Evolutionary conservation across 2,113 vertebrate species (phyloP).

Genomic region (Oceanites oceanicus): DNA sequence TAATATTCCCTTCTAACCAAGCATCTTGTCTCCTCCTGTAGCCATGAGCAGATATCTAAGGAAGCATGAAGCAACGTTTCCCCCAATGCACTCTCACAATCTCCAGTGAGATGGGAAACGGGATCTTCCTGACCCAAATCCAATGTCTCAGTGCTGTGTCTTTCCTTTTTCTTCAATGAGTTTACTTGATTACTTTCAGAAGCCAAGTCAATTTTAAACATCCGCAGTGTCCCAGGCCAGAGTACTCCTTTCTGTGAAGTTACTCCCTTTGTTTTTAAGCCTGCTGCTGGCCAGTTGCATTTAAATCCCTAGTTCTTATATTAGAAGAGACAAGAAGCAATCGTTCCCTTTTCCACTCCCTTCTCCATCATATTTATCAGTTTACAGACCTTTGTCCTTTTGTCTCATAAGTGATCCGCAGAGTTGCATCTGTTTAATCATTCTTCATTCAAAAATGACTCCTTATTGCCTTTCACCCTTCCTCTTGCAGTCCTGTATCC

Average conservation of each 20-base stretch:
- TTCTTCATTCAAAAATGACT: neutral
- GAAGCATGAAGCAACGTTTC: neutral
- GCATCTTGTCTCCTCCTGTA: neutral
- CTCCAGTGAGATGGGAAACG: neutral
- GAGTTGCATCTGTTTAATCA: neutral
- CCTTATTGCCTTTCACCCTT: neutral
- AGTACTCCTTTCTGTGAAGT: neutral
- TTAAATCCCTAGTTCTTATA: neutral
- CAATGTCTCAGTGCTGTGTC: neutral
- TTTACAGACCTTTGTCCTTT: neutral
- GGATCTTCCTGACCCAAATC: neutral
- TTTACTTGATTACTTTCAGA: neutral
- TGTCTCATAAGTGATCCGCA: neutral
- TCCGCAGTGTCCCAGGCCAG: neutral
- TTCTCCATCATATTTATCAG: neutral
- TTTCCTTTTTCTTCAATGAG: neutral
- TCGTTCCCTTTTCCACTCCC: neutral
- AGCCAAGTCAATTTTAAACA: neutral
- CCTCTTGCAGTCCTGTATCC: neutral
- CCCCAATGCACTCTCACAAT: neutral
- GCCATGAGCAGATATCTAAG: accelerated
- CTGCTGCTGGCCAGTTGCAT: neutral
- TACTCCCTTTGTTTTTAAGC: neutral
- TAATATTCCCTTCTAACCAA: neutral
- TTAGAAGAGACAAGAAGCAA: neutral